Evolutionary conservation across 2,888 invertebrate genomes (phyloP), one percentile per base, ranked within the genome.

Genomic region (Oscheius sp.): DNA sequence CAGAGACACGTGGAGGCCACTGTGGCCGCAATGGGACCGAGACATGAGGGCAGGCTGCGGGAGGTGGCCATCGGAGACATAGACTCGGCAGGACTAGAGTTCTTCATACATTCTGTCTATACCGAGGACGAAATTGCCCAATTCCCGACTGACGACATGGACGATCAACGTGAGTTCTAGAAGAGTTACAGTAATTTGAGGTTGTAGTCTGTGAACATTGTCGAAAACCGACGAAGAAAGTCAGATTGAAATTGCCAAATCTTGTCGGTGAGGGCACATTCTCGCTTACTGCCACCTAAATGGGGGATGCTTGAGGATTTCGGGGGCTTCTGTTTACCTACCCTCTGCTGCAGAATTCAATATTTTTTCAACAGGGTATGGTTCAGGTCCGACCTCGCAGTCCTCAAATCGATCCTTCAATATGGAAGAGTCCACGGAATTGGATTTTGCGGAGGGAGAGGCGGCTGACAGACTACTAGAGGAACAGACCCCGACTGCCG

Each of bases 71-170:
- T 87, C 48, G 86, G 86, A 50, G 86, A 87, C 63, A 85, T 87
- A 55, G 87, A 87, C 75, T 88, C 83, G 32, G 79, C 79, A 29
- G 86, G 86, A 7, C 75, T 87, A 9, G 81, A 82, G 70, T 87
- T 87, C 75, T 87, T 87, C 75, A 84, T 87, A 37, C 83, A 80
- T 60, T 88, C 87, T 47, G 84, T 87, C 21, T 87, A 87, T 76
- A 87, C 87, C 13, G 87, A 86, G 50, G 87, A 87, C 10, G 87
- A 87, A 75, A 83, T 85, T 59, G 80, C 84, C n/a, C 65, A 71
- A 48, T 75, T 85, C 68, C 77, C 81, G n/a, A 35, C 65, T 48
- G 76, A 75, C 55, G 78, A 76, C 1, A 73, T 74, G 66, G 79
- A 80, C 9, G 79, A 81, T 42, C 32, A 77, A 74, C 79, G 83